A percentile compares a stretch with the other conserved stretches of the same genome.
These are phyloP conservation scores for Campylomormyrus tamandua DNA, from an alignment of 2,113 vertebrate species.

Conservation along the genomic window DNA sequence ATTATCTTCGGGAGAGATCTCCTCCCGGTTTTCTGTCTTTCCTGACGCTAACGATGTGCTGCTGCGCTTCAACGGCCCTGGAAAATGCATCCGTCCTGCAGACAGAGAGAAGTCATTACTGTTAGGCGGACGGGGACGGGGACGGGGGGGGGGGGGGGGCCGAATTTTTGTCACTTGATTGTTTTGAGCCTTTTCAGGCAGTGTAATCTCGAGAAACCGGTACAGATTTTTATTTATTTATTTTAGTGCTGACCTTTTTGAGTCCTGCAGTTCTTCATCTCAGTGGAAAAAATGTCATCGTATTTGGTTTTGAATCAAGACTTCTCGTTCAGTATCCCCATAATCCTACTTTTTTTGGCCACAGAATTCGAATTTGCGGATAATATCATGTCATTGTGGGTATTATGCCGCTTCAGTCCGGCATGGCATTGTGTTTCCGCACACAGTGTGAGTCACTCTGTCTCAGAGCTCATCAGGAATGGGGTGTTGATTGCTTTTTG, in stretches of 20 bases:
- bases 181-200: not conserved
- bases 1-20: not conserved
- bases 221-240: slow-evolving; percentile 24
- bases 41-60: not conserved
- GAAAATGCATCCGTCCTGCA: not conserved
- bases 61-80: not conserved
- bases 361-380: slow-evolving; percentile 59
- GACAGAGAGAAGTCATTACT: not conserved
- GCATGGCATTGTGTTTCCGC: slow-evolving; percentile 57
- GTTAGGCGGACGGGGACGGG: not conserved
- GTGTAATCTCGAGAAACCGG: not conserved
- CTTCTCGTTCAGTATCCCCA: slow-evolving; percentile 44
- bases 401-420: slow-evolving; percentile 56
- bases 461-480: slow-evolving; percentile 67
- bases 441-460: slow-evolving; percentile 59
- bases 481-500: slow-evolving; percentile 77
- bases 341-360: slow-evolving; percentile 45
- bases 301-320: slow-evolving; percentile 61
- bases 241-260: slow-evolving; percentile 41
- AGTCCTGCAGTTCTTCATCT: slow-evolving; percentile 37
- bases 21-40: not conserved
- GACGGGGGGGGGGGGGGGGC: not conserved
- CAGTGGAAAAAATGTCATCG: slow-evolving; percentile 41
- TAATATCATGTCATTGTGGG: slow-evolving; percentile 67
- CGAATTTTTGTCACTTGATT: not conserved